phyloP scores from a whole-genome alignment of 2,113 vertebrate genomes.

The Carollia perspicillata region DNA sequence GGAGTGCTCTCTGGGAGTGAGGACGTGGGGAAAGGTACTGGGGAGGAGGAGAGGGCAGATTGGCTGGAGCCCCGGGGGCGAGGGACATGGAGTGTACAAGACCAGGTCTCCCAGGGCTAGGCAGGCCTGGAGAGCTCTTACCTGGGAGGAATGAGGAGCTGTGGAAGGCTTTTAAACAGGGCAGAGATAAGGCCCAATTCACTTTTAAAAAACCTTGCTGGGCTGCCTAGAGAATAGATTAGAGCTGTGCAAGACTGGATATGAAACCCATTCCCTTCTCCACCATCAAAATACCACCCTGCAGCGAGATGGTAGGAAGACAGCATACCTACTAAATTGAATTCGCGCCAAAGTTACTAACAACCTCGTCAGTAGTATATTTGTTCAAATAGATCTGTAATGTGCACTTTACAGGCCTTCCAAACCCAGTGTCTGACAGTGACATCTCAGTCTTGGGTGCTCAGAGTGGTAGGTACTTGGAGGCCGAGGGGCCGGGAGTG shows the following conservation, averaged over 20 bases:
- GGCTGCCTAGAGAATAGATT: neutral
- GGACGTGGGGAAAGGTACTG: rapidly evolving
- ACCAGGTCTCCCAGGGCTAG: neutral
- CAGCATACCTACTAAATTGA: neutral
- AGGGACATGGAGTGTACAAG: no score
- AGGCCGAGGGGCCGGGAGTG: neutral
- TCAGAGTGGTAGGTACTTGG: neutral
- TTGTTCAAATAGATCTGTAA: neutral
- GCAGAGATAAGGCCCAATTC: neutral
- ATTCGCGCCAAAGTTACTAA: rapidly evolving
- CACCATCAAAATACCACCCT: neutral
- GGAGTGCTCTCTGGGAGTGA: neutral
- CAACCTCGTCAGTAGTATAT: neutral
- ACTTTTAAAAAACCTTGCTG: neutral
- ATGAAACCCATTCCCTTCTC: neutral
- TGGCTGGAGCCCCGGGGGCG: neutral
- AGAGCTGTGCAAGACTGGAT: neutral
- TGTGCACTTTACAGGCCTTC: neutral
- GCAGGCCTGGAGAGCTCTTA: neutral
- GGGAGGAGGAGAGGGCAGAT: neutral
- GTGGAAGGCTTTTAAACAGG: neutral
- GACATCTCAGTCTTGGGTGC: neutral
- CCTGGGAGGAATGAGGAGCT: no score
- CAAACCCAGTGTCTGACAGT: neutral
- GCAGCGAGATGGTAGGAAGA: neutral